Evolutionary conservation across 2,797 vertebrate genomes (phyloP).

Genomic region (Epinephelus malabaricus): DNA sequence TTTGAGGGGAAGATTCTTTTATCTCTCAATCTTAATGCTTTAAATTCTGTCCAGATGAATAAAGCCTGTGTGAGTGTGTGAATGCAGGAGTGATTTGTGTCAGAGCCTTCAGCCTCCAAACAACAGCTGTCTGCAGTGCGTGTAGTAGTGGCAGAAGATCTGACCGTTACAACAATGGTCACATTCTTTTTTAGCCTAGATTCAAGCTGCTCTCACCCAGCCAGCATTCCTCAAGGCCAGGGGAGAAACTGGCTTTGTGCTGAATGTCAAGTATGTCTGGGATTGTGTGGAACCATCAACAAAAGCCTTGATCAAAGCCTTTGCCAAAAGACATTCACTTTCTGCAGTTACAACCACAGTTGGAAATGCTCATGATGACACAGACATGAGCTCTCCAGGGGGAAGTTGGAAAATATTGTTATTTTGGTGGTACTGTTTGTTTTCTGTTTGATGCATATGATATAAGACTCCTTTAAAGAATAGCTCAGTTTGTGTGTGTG

Average conservation of each 20-base stretch:
- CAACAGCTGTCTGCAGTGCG: slow-evolving; percentile 73
- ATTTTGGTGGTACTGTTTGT: too few relatives aligned
- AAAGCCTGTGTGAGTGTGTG: slow-evolving; percentile 49
- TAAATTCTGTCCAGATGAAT: slow-evolving; percentile 44
- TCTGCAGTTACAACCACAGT: slow-evolving; percentile 4
- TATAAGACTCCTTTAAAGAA: too few relatives aligned
- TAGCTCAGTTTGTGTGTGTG: too few relatives aligned
- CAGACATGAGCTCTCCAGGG: too few relatives aligned
- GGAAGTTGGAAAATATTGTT: too few relatives aligned
- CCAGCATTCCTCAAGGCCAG: slow-evolving; percentile 72
- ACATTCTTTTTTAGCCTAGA: slow-evolving; percentile 71
- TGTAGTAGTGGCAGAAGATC: slow-evolving; percentile 43
- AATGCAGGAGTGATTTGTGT: slow-evolving; percentile 57
- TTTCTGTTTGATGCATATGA: too few relatives aligned
- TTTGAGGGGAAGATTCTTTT: slow-evolving; percentile 21
- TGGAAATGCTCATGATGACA: too few relatives aligned
- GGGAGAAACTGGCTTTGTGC: slow-evolving; percentile 60
- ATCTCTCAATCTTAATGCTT: slow-evolving; percentile 34
- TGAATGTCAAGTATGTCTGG: slow-evolving; percentile 72
- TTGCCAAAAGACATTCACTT: slow-evolving; percentile 25
- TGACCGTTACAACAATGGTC: slow-evolving; percentile 67
- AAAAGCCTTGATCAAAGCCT: slow-evolving; percentile 43
- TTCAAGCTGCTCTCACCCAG: slow-evolving; percentile 59
- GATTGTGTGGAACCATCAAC: slow-evolving; percentile 39
- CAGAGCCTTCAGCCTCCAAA: slow-evolving; percentile 57